Evolutionary conservation across 2,888 invertebrate species (phyloP), one percentile per base, ranked within the genome.

Genomic region (Ceraclea dissimilis): DNA sequence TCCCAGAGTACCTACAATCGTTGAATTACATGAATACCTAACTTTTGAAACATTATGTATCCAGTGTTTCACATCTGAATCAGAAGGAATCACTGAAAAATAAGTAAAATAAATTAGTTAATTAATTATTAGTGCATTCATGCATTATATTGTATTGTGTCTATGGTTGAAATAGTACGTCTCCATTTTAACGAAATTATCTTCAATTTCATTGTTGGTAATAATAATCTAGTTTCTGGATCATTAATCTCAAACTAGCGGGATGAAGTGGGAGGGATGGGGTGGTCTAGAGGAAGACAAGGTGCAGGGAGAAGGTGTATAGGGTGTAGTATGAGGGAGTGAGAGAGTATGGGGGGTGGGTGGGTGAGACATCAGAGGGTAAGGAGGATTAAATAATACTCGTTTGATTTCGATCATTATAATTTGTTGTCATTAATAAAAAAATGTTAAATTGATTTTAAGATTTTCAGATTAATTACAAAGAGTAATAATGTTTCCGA

Each of bases 151-250:
- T n/a, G n/a, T n/a, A n/a, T n/a, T n/a, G n/a, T n/a, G n/a, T n/a
- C n/a, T n/a, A n/a, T n/a, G n/a, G n/a, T 26, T 26, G 26, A 26
- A 26, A 26, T n/a, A n/a, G n/a, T 31, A 13, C 13, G 39, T 16
- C 16, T 13, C 39, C 8, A 39, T 39, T 16, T 16, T 39, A 39
- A 46, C 20, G 20, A 46, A 46, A 46, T 19, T 46, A 19, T 49
- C 55, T 49, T 54, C 52, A 50, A 46, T 49, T 60, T 46, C 52
- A 54, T 51, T 51, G 52, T 47, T 56, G 51, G 59, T 75, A 76
- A 77, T 78, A 77, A 78, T 78, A 77, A 78, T 78, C 77, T 78
- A 76, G 76, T 77, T 78, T 78, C 78, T 76, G 75, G 76, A 76
- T 76, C 78, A 78, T 78, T 78, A 77, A 78, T 78, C 77, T 76